Evolutionary conservation across 2,888 invertebrate genomes (phyloP), one percentile per base, ranked within the genome.

Genomic region (Drosophila phalerata): DNA sequence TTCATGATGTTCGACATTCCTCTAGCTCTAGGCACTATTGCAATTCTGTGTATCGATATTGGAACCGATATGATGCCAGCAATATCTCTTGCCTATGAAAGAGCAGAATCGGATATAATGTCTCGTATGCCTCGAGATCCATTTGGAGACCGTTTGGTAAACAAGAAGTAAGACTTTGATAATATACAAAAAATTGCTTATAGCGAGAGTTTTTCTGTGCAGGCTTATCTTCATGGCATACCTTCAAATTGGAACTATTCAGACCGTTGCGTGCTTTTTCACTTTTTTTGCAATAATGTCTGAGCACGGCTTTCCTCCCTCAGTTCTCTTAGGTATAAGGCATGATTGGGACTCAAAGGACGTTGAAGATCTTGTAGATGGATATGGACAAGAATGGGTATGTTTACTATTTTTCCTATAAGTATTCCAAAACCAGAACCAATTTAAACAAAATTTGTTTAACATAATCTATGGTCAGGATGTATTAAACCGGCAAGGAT

Each of bases 31-130:
- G 98, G 98, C 91, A 98, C 98, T 71, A 98, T 98, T 86, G 98
- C 98, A 81, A 98, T 98, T 94, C 95, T 98, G 80, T 98, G 98
- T 95, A 98, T 98, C 94, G 98, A 98, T 95, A 95, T 98, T 93
- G 98, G 98, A 95, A 98, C 98, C 91, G 98, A 98, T 95, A 98
- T 98, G 96, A 96, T 94, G 93, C 96, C 96, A 85, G 96, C 96
- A 92, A 96, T 97, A 93, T 96, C 96, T 81, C 94, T 97, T 93
- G 96, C 96, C 91, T 96, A 96, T 93, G 96, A 97, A 94, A 95
- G 95, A 93, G 96, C 96, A 78, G 96, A 96, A 93, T 94, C 95
- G 85, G 96, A 96, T 94, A 96, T 97, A 93, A 96, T 96, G 96
- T 96, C 96, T 94, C 94, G 96, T 90, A 95, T 95, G 90, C 96